Conservation (phyloP, 1,140 invertebrate genomes). For the Parapsyche elsis region DNA sequence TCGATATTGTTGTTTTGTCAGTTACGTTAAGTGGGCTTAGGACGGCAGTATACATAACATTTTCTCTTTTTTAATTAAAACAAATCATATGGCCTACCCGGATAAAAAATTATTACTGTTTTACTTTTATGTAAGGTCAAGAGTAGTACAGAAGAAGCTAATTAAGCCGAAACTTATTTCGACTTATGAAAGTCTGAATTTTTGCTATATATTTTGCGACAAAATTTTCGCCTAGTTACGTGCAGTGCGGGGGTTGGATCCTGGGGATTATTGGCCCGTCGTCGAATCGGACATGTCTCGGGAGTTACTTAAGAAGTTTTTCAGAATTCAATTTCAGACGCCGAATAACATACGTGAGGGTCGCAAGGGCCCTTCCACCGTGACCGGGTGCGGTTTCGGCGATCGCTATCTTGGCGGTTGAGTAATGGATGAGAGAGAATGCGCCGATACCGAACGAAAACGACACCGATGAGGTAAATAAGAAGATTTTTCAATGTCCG, state of each 20-base stretch:
- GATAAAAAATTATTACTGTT: too few species aligned
- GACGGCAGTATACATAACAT: too few species aligned
- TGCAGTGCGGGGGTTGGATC: neutral
- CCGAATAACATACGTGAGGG: conserved; percentile 35
- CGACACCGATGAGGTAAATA: conserved; percentile 1
- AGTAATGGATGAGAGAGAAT: conserved; percentile 50
- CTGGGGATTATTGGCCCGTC: neutral
- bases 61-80: too few species aligned
- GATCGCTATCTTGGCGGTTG: conserved; percentile 52
- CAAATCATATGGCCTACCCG: too few species aligned
- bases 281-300: conserved; percentile 6
- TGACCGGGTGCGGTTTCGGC: conserved; percentile 23
- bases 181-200: too few species aligned
- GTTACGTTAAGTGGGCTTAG: too few species aligned
- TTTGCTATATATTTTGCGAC: neutral
- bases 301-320: conserved; percentile 22
- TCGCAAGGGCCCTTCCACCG: conserved; percentile 6
- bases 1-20: too few species aligned
- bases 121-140: too few species aligned
- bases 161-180: too few species aligned
- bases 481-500: conserved; percentile 2
- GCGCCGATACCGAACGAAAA: neutral
- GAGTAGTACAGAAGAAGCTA: too few species aligned
- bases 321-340: conserved; percentile 31
- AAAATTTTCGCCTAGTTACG: neutral